A percentile compares a stretch with the other conserved stretches of the same genome.
These are phyloP conservation scores for Andrena minutula DNA, from an alignment of 2,888 invertebrate genomes.

Conservation along the genomic window DNA sequence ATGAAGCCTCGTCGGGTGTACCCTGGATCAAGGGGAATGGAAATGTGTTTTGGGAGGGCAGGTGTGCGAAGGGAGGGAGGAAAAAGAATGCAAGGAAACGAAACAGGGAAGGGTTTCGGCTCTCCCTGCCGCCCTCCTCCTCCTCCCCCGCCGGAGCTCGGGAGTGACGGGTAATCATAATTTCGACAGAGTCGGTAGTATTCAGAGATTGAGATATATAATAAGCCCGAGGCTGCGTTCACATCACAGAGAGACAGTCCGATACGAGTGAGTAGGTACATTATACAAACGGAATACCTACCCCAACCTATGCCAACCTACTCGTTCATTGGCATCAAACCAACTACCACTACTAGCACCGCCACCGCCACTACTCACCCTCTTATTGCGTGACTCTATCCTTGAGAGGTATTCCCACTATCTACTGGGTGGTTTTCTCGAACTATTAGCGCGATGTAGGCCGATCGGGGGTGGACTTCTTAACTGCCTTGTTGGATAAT, in stretches of 20 bases:
- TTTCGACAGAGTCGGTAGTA: slow-evolving; percentile 80
- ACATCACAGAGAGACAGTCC: slow-evolving; percentile 75
- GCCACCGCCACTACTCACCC: slow-evolving; percentile 58
- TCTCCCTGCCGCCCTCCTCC: not conserved
- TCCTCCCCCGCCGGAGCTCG: slow-evolving; percentile 20
- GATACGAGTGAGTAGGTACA: slow-evolving; percentile 79
- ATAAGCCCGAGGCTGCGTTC: slow-evolving; percentile 81
- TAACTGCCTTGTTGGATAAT: not conserved
- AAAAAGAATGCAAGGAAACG: not conserved
- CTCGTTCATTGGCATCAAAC: slow-evolving; percentile 79
- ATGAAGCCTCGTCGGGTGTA: not conserved
- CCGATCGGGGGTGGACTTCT: not conserved
- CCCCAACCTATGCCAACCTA: slow-evolving; percentile 72
- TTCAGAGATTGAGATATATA: slow-evolving; percentile 77
- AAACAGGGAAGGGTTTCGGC: slow-evolving; percentile 22
- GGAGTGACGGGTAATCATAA: slow-evolving; percentile 78
- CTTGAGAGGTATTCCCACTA: slow-evolving; percentile 68
- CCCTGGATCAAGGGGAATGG: not conserved
- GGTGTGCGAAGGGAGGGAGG: slow-evolving; percentile 11
- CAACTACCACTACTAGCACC: slow-evolving; percentile 70
- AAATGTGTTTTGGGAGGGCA: not conserved
- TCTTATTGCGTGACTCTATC: slow-evolving; percentile 75
- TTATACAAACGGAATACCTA: slow-evolving; percentile 79
- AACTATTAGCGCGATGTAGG: slow-evolving; percentile 1
- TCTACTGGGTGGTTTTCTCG: slow-evolving; percentile 66